These are phyloP conservation scores for Kryphioiulus occultus DNA, from an alignment of 2,888 invertebrate genomes.

Conservation along the genomic window DNA sequence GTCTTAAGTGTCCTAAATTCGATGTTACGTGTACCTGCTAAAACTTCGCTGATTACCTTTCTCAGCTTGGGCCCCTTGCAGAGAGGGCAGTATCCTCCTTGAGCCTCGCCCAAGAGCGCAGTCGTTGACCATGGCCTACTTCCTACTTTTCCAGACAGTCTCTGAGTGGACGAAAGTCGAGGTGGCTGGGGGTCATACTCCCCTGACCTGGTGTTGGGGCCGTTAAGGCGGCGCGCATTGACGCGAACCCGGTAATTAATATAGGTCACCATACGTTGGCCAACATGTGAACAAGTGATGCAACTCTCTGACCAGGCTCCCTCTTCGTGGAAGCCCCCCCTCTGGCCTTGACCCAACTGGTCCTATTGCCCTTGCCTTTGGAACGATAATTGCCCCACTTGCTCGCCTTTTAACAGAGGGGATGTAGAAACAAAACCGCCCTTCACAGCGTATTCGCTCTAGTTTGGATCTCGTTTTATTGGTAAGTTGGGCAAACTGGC, in stretches of 20 bases:
- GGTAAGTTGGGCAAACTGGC: no score
- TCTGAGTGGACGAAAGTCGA: background rate
- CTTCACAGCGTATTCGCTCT: background rate
- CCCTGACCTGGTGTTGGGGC: constrained; percentile 23
- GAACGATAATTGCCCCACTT: constrained; percentile 22
- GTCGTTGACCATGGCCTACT: constrained; percentile 36
- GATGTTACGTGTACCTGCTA: background rate
- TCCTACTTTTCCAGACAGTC: constrained; percentile 32
- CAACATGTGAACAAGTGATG: background rate
- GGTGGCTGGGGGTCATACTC: background rate
- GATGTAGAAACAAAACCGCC: background rate
- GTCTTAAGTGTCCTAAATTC: background rate
- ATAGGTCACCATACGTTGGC: background rate
- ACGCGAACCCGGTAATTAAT: background rate
- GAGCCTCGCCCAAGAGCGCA: background rate
- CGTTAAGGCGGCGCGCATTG: background rate
- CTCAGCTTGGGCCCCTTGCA: background rate
- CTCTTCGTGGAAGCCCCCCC: constrained; percentile 6
- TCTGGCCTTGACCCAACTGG: constrained; percentile 17
- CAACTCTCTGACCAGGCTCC: background rate
- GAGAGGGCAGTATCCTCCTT: background rate
- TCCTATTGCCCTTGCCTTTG: background rate
- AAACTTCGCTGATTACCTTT: background rate
- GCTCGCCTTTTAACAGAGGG: constrained; percentile 18
- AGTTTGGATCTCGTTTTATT: no score